Percentiles rank a stretch among this genome's conserved stretches.
Conservation (phyloP, 2,888 invertebrate species). For the Lasioglossum morio region DNA sequence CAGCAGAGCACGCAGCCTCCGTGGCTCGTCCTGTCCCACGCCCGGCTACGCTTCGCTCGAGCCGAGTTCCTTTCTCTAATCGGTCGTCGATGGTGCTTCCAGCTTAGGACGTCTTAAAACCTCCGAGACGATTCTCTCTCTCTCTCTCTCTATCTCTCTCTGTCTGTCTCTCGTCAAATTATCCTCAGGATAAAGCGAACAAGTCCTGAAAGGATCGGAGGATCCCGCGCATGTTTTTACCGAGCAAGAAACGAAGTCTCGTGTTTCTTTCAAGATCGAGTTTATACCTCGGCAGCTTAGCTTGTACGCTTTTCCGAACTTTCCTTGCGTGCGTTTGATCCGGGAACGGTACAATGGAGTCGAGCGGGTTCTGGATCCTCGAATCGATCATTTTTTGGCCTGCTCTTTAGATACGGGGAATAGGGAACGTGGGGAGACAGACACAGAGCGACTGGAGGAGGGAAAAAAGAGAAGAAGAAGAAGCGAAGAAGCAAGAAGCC, state of each 20-base stretch:
- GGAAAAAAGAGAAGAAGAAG: slow-evolving; percentile 13
- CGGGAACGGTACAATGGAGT: neutral
- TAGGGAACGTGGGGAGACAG: slow-evolving; percentile 21
- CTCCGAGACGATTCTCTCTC: neutral
- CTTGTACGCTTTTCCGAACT: neutral
- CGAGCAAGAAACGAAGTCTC: neutral
- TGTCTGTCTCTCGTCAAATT: neutral
- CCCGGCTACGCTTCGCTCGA: slow-evolving; percentile 75
- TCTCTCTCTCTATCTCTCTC: neutral
- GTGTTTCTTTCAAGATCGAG: neutral
- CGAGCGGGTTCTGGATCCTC: slow-evolving; percentile 22
- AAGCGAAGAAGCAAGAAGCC: slow-evolving; percentile 40
- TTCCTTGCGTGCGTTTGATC: neutral
- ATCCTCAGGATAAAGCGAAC: neutral
- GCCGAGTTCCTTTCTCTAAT: slow-evolving; percentile 73
- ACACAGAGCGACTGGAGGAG: slow-evolving; percentile 12
- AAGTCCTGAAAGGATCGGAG: neutral
- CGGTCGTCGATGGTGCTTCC: neutral
- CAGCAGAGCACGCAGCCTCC: slow-evolving; percentile 83
- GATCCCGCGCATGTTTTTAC: neutral
- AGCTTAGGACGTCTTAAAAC: slow-evolving; percentile 4
- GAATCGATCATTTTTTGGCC: slow-evolving; percentile 49
- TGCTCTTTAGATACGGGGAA: neutral
- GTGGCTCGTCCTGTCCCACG: slow-evolving; percentile 79
- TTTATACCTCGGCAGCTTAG: neutral